Conservation (phyloP, 1,140 invertebrate species). For the Akabosia matsudoensis region DNA sequence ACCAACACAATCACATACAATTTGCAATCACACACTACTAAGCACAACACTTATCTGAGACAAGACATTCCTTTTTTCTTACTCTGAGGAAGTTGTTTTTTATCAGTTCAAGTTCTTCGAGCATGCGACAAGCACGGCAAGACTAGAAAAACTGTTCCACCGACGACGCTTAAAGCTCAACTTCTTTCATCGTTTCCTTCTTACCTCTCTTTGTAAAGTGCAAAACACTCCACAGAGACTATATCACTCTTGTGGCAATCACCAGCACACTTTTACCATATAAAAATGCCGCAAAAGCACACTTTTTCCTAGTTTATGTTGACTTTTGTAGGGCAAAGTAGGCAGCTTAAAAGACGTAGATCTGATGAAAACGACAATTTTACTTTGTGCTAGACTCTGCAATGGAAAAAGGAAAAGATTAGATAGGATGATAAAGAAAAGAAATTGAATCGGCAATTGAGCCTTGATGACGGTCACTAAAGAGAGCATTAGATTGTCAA, state of each 20-base stretch:
- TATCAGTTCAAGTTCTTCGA: not conserved
- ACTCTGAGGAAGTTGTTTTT: conserved; percentile 4
- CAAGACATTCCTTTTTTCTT: conserved; percentile 10
- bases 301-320: not conserved
- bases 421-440: no score
- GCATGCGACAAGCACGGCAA: not conserved
- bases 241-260: not conserved
- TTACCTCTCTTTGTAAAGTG: not conserved
- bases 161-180: not conserved
- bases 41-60: not conserved
- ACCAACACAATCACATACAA: not conserved
- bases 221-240: not conserved
- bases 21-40: no score
- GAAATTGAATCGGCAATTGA: no score
- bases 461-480: no score
- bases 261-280: not conserved
- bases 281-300: not conserved
- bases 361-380: no score
- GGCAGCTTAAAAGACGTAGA: no score
- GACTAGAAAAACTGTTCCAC: not conserved
- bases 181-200: not conserved
- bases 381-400: no score
- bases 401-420: no score
- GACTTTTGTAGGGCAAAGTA: no score
- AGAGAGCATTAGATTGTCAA: no score